Evolutionary conservation across 2,797 vertebrate species (phyloP).

Genomic region (Argyrosomus regius): DNA sequence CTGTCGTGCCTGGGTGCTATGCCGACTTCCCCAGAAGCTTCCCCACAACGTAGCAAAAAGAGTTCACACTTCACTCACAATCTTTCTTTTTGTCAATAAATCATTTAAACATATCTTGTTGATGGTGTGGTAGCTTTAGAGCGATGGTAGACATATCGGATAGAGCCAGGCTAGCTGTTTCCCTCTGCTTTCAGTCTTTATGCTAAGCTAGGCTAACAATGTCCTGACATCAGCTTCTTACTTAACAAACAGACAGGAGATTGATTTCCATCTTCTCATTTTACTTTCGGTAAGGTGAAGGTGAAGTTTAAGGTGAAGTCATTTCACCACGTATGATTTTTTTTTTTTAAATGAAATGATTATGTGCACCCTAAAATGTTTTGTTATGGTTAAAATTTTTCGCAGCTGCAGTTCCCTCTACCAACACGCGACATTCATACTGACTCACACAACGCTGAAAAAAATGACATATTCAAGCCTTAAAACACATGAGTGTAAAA

Average conservation of each 20-base stretch:
- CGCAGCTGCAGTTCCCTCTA: conserved; percentile 45
- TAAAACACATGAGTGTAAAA: conserved; percentile 75
- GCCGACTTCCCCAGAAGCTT: too few species aligned
- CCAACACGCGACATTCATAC: conserved; percentile 58
- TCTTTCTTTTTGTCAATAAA: too few species aligned
- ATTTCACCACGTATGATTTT: neutral
- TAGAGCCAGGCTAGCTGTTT: neutral
- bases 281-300: neutral
- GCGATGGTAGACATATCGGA: neutral
- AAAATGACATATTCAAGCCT: conserved; percentile 72
- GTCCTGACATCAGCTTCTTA: neutral
- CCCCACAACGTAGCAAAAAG: too few species aligned
- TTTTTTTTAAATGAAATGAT: neutral
- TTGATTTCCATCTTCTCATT: neutral
- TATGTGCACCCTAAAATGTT: neutral
- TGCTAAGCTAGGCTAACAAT: conserved; percentile 7
- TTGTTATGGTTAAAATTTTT: conserved; percentile 12
- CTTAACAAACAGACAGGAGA: neutral
- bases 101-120: too few species aligned
- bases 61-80: too few species aligned
- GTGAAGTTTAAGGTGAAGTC: neutral
- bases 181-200: neutral
- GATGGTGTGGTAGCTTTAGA: neutral
- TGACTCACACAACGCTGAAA: conserved; percentile 59
- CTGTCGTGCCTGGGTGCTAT: too few species aligned